phyloP scores from a whole-genome alignment of 2,797 vertebrate genomes.

The Sphenodon punctatus region DNA sequence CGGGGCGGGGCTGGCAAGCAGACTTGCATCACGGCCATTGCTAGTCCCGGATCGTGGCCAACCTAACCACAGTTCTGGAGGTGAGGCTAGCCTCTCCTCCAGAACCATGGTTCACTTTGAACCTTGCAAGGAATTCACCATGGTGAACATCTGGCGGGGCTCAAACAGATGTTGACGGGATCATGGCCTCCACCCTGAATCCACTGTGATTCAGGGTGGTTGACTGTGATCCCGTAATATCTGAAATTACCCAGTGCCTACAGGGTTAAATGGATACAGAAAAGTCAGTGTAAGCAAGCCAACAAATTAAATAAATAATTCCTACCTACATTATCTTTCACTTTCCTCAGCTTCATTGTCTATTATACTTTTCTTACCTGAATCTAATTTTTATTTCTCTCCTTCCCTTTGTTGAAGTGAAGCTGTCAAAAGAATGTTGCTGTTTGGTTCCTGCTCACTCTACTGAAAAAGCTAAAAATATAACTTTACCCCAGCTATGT shows the following conservation, averaged over 20 bases:
- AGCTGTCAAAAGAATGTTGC: conserved; percentile 6
- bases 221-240: too few species aligned
- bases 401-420: not conserved
- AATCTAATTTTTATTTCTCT: conserved; percentile 27
- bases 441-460: conserved; percentile 34
- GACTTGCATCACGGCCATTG: too few species aligned
- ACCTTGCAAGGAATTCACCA: too few species aligned
- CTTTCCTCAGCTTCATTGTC: conserved; percentile 38
- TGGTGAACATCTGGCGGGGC: too few species aligned
- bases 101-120: too few species aligned
- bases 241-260: too few species aligned
- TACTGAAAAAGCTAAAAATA: conserved; percentile 56
- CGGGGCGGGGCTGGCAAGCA: conserved; percentile 1
- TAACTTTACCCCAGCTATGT: conserved; percentile 26
- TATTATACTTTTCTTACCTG: conserved; percentile 47
- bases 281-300: conserved; percentile 55
- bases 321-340: conserved; percentile 23
- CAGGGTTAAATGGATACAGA: conserved; percentile 54
- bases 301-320: conserved; percentile 57
- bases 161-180: too few species aligned
- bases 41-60: too few species aligned
- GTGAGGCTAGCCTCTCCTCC: too few species aligned
- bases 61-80: too few species aligned
- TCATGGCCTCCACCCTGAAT: too few species aligned
- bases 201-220: too few species aligned